phyloP scores from a whole-genome alignment of 2,797 vertebrate genomes.

The Lagorchestes hirsutus region DNA sequence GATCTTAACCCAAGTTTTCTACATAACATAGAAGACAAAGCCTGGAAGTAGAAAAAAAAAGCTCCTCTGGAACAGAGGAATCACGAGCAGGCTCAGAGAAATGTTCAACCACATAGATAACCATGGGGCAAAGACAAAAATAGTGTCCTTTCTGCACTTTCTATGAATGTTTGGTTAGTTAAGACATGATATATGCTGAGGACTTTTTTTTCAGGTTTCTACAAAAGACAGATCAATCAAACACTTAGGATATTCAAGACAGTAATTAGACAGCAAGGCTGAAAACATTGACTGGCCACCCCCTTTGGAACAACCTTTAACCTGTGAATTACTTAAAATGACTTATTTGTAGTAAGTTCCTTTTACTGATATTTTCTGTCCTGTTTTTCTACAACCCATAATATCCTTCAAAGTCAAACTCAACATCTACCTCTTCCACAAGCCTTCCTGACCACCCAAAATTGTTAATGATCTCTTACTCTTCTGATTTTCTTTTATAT shows the following conservation, averaged over 20 bases:
- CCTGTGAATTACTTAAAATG: neutral
- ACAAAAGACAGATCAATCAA: neutral
- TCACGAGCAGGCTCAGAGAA: neutral
- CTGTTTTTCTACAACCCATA: neutral
- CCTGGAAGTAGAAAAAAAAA: neutral
- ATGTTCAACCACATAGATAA: neutral
- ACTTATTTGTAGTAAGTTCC: neutral
- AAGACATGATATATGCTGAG: neutral
- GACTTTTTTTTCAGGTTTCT: neutral
- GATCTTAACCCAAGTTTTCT: neutral
- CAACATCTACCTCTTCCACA: neutral
- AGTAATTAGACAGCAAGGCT: neutral
- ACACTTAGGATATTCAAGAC: neutral
- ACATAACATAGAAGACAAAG: neutral
- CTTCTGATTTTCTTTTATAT: neutral
- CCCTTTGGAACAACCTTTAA: neutral
- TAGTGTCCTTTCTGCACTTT: neutral
- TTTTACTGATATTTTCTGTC: neutral
- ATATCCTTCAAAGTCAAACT: neutral
- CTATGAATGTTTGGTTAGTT: neutral
- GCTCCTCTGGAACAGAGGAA: no score
- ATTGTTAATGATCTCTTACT: neutral
- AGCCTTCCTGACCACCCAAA: constrained; percentile 2
- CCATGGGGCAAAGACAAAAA: neutral
- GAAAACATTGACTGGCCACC: neutral